A percentile compares a stretch with the other conserved stretches of the same genome.
These are phyloP conservation scores for Phylloscopus whistleri DNA, from an alignment of 2,113 vertebrate genomes.

Conservation along the genomic window DNA sequence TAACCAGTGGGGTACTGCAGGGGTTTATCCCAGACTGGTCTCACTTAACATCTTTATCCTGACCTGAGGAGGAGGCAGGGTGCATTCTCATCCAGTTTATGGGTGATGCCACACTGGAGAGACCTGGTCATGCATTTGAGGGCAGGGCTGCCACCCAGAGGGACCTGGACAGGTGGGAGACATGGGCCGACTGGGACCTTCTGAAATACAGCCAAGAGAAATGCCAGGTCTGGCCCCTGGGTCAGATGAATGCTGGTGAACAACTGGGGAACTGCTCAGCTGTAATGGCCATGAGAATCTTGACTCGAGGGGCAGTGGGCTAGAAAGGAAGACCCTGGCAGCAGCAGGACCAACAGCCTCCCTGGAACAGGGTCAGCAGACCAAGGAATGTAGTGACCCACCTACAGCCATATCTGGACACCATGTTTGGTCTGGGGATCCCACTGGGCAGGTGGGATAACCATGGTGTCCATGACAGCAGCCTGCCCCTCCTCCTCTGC, in stretches of 20 bases:
- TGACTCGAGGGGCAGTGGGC: not conserved
- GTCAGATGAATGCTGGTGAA: not conserved
- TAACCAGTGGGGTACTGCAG: not conserved
- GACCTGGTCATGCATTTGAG: not conserved
- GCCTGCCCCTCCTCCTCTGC: not conserved
- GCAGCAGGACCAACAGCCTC: not conserved
- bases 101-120: not conserved
- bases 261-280: not conserved
- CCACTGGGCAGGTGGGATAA: not conserved
- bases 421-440: not conserved
- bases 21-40: not conserved
- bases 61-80: not conserved
- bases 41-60: not conserved
- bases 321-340: not conserved
- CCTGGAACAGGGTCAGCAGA: not conserved
- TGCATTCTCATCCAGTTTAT: not conserved
- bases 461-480: not conserved
- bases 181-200: accelerated
- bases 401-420: not conserved
- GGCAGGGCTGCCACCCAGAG: not conserved
- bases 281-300: not conserved
- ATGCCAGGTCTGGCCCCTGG: not conserved
- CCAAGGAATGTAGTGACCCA: not conserved
- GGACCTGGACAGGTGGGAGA: not conserved
- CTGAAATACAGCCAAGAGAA: not conserved